These are phyloP conservation scores for Nycticryphes semicollaris DNA, from an alignment of 2,113 vertebrate genomes.

Conservation along the genomic window DNA sequence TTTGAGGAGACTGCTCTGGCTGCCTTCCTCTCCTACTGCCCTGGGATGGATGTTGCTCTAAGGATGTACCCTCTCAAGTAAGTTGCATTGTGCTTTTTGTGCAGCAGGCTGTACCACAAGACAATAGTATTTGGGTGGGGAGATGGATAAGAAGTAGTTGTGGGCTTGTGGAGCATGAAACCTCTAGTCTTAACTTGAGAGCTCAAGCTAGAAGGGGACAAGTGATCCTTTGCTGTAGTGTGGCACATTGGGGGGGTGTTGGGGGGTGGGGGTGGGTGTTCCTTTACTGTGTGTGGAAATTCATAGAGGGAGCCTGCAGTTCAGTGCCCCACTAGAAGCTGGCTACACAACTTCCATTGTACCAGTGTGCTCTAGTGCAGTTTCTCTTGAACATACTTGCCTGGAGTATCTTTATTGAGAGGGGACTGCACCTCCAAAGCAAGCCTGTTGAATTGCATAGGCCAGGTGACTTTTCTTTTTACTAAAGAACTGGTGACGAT, in stretches of 20 bases:
- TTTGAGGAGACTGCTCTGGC: constrained; percentile 85
- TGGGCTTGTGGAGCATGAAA: background rate
- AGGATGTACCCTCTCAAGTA: constrained; percentile 87
- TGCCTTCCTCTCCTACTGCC: constrained; percentile 84
- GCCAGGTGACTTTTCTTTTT: background rate
- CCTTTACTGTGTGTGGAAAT: background rate
- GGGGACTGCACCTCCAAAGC: background rate
- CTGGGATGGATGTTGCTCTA: constrained; percentile 84
- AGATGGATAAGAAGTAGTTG: background rate
- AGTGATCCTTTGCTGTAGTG: background rate
- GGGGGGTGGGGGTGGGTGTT: too few species aligned
- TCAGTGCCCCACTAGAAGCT: background rate
- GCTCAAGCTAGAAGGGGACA: background rate
- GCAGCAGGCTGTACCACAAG: background rate
- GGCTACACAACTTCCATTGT: background rate
- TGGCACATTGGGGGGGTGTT: background rate
- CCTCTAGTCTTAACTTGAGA: background rate
- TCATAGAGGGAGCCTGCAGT: background rate
- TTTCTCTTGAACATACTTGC: background rate
- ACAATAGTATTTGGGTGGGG: background rate
- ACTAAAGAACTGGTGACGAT: background rate
- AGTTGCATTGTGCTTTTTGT: constrained; percentile 14
- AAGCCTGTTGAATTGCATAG: background rate
- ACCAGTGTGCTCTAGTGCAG: background rate
- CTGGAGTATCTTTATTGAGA: background rate